phyloP scores from a whole-genome alignment of 2,797 vertebrate species.

The Sebastes elongatus region DNA sequence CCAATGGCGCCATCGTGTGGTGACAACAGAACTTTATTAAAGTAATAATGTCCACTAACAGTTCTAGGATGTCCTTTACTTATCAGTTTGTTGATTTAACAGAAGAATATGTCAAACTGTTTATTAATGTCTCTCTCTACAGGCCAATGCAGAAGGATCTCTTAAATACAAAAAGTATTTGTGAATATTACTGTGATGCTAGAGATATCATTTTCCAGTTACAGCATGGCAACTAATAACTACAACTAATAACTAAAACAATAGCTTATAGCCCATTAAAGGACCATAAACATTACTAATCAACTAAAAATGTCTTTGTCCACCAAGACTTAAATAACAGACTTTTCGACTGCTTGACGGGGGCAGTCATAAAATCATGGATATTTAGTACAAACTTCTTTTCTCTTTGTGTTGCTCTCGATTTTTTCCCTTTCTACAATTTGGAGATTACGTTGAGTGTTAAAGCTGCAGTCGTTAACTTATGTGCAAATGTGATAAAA shows the following conservation, averaged over 20 bases:
- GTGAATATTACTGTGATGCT: not conserved
- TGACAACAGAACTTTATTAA: not conserved
- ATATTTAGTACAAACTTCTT: not conserved
- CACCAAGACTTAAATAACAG: not conserved
- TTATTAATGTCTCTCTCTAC: not conserved
- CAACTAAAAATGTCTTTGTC: not conserved
- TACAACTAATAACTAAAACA: not conserved
- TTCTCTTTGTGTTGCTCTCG: not conserved
- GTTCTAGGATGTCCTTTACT: not conserved
- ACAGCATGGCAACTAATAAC: not conserved
- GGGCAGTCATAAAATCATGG: not conserved
- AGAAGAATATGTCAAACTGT: not conserved
- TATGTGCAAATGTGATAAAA: no score
- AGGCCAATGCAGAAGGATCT: not conserved
- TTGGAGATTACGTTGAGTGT: not conserved
- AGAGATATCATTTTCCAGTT: not conserved
- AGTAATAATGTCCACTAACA: not conserved
- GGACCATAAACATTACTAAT: not conserved
- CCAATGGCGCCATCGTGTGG: slow-evolving; percentile 67
- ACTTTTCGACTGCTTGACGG: not conserved
- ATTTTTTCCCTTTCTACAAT: not conserved
- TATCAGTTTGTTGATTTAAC: not conserved
- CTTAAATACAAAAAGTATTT: not conserved
- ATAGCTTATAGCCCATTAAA: not conserved
- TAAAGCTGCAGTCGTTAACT: no score